Evolutionary conservation across 2,888 invertebrate genomes (phyloP).

Genomic region (Xestia sexstrigata): DNA sequence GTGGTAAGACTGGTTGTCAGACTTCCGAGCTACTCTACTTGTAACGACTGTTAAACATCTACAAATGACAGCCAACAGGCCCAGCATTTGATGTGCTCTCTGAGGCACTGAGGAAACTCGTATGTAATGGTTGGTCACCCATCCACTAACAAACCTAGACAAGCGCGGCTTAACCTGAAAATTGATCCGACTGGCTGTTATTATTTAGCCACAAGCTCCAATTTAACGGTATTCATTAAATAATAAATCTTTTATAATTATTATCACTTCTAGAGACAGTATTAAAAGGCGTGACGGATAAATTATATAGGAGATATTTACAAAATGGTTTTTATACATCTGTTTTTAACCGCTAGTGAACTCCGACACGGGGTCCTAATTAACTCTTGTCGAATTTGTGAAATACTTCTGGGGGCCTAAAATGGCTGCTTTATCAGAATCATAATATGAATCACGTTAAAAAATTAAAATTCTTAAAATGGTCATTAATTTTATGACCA

Average conservation of each 20-base stretch:
- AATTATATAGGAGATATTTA: slow-evolving; percentile 13
- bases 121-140: not conserved
- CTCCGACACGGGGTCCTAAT: slow-evolving; percentile 58
- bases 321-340: slow-evolving; percentile 37
- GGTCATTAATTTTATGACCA: too few species aligned
- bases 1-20: not conserved
- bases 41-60: not conserved
- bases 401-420: slow-evolving; percentile 46
- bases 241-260: not conserved
- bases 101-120: not conserved
- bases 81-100: not conserved
- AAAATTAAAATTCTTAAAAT: too few species aligned
- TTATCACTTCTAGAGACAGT: not conserved
- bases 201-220: not conserved
- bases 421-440: too few species aligned
- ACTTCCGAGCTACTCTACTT: not conserved
- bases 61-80: not conserved
- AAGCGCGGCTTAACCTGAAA: not conserved
- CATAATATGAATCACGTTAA: too few species aligned
- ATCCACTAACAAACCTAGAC: not conserved
- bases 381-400: slow-evolving; percentile 60
- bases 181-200: not conserved
- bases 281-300: slow-evolving; percentile 12
- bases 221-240: not conserved
- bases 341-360: slow-evolving; percentile 46